Evolutionary conservation across 2,797 vertebrate species (phyloP), one percentile per base, ranked within the genome.

Genomic region (Argyrosomus regius): DNA sequence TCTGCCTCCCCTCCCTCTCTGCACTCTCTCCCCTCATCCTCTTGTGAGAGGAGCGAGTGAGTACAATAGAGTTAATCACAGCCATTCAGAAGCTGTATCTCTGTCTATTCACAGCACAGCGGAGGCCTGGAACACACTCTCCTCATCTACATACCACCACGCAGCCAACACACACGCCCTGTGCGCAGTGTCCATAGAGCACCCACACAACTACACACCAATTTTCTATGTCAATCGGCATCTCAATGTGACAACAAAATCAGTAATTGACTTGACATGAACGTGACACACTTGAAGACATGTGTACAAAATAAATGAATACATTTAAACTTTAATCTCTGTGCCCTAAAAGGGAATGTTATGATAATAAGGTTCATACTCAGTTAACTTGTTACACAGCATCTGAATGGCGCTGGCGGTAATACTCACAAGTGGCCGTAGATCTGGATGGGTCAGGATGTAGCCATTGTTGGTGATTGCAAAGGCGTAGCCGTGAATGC

Each of bases 381-480:
- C 14, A 5, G 52, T 58, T 66, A 77, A 80, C 63, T 50, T 61
- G 43, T 69, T 57, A 69, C 17, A 50, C 28, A 71, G 49, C 3
- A 31, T 56, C 26, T 91, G 57, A 66, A 66, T 20, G 22, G 57
- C 0, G 26, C 13, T 67, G 75, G 60, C 64, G 53, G 62, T 64
- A 58, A 66, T 87, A 94, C 94, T 99, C 97, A 99, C 98, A 94
- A 99, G 95, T 50, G 98, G 98, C 67, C 97, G 96, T 45, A 99
- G 96, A 89, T 99, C 98, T 59, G 98, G 98, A 80, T 99, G 98
- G 43, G 98, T 99, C 93, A 99, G 95, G 92, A 99, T 98, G 88
- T 99, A 99, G 85, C 98, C 98, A 28, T 99, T 99, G 95, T 99
- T 99, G 75, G 98, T 99, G 93, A 99, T 99, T 89, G 98, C 98